Conservation (phyloP, 1,140 invertebrate species). For the Pogonomyrmex californicus region DNA sequence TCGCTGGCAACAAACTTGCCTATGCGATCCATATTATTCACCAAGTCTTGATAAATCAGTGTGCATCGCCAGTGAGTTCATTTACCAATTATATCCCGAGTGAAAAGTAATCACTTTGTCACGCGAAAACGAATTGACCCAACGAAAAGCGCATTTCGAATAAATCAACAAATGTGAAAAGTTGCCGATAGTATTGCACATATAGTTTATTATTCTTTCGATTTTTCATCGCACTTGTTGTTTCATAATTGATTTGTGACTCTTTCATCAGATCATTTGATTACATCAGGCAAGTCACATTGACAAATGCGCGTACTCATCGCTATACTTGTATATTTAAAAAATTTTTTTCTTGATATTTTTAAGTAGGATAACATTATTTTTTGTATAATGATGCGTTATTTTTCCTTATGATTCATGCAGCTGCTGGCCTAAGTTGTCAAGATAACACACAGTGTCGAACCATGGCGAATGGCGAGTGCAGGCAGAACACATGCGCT, state of each 20-base stretch:
- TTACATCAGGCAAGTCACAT: no score
- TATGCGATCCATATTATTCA: slow-evolving; percentile 70
- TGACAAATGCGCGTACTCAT: not conserved
- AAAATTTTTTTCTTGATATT: not conserved
- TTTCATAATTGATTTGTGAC: no score
- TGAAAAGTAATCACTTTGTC: not conserved
- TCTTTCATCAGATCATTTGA: no score
- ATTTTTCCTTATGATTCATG: not conserved
- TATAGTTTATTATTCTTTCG: not conserved
- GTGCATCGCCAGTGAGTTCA: slow-evolving; percentile 74
- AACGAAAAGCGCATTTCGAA: not conserved
- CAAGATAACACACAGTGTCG: slow-evolving; percentile 32
- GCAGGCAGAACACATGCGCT: slow-evolving; percentile 69
- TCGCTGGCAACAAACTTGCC: slow-evolving; percentile 62
- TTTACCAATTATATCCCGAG: not conserved
- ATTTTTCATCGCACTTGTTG: not conserved
- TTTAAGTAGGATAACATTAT: not conserved
- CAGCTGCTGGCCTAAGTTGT: slow-evolving; percentile 72
- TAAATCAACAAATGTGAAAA: not conserved
- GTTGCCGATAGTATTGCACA: not conserved
- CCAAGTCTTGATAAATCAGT: slow-evolving; percentile 62
- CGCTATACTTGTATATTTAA: not conserved
- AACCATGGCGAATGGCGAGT: slow-evolving; percentile 71
- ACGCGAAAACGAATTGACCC: not conserved
- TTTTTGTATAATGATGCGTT: not conserved